Base-by-base conservation (phyloP, 2,888 invertebrate genomes). In the Uloborus plumipes region DNA sequence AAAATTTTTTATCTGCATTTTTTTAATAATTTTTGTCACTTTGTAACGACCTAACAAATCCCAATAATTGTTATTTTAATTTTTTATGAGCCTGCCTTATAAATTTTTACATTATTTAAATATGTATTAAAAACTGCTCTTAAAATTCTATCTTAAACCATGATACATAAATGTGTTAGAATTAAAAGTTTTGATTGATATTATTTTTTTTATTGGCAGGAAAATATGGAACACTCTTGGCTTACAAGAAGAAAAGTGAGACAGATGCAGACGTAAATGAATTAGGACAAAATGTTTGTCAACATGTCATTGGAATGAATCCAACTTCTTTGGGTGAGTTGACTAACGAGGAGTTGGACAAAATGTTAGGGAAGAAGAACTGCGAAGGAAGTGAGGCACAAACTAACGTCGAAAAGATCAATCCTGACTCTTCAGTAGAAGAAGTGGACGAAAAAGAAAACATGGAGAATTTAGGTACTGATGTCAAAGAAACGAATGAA, bases 221-320 rank as follows among this genome's bases (percentile, higher is more conserved):
- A 66, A 95, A 94, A 90, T 96, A 96, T 89, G 97, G 95, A 49
- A 94, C 95, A 0, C 88, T 98, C 65, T 90, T 97, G 0, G 94
- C 94, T 26, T 92, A 90, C 22, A 84, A 88, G 88, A 91, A 90
- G 87, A 87, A 87, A 1, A 84, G 80, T 15, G 83, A 64, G 18
- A 70, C 75, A 47, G 61, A 53, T 16, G 67, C 88, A 1, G 89
- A 91, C 64, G 90, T 73, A 50, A 26, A 16, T 61, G 39, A 39
- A 16, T 87, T 94, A 14, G 94, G 94, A 20, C 92, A 92, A 86
- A 93, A 95, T 87, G 89, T 98, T 11, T 96, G 97, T 88, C 97
- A 98, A 88, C 98, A 98, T 88, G 93, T 98, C 87, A 95, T 98
- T 26, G 97, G 93, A 89, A 93, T 95, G 92, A 94, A 94, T 87